Base-by-base conservation (phyloP, 2,797 vertebrate species). In the Enoplosus armatus region DNA sequence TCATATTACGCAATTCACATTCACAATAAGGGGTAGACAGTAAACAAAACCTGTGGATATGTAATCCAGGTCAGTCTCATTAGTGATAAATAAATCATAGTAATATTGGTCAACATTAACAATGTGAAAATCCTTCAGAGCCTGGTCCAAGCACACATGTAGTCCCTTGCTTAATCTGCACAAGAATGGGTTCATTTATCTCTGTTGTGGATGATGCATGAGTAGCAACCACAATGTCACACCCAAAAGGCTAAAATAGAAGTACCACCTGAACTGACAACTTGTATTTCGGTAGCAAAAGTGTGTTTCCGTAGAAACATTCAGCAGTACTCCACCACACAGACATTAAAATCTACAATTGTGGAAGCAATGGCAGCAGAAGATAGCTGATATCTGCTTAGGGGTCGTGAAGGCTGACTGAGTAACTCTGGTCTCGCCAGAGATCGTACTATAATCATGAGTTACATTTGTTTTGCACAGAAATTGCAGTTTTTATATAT, bases 371-470 rank as follows among this genome's bases (percentile, higher is more conserved):
- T 43, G 70, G 55, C 58, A 72, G 39, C 43, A 88, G 58, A 77
- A 60, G 75, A 74, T 59, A 72, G 72, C 37, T 77, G 67, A 80
- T 78, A 72, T 84, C 82, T 77, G 59, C 66, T 74, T 60, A 41
- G 78, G 51, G 72, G 72, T 72, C 29, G 3, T 59, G 45, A 75
- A 56, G 67, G 77, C 65, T 78, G 75, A 82, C 76, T 77, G 80
- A 84, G 77, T 71, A 82, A 74, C 61, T 67, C 79, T 68, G 74
- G 80, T 86, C 58, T 76, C 60, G 60, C 80, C 84, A 75, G 75
- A 84, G 74, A 90, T 83, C 45, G 50, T 72, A 58, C 72, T 75
- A 84, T 83, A 82, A 87, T 89, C 56, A 83, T 37, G 22, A 67
- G 41, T 20, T 54, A 51, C 4, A 63, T 79, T 26, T 39, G 31